phyloP scores from a whole-genome alignment of 92 coral and sea anemone genomes.

The Hydrozoanthus gracilis region DNA sequence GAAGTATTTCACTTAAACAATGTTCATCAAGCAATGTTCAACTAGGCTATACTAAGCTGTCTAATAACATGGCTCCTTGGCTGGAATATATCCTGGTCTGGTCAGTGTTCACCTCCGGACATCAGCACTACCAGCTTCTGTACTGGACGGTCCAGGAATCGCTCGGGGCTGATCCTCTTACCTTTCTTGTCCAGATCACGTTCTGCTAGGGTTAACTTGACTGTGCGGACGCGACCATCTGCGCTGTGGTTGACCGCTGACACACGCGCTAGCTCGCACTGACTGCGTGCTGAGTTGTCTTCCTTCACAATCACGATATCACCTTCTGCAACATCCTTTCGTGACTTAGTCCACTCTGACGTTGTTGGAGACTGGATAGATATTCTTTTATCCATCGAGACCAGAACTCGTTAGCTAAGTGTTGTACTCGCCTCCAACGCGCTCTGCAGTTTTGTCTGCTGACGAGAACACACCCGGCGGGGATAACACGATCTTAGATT shows the following conservation, averaged over 20 bases:
- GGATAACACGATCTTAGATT: no score
- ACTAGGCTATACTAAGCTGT: constrained; percentile 5
- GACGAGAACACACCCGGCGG: no score
- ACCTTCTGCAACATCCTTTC: constrained; percentile 29
- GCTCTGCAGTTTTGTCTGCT: constrained; percentile 10
- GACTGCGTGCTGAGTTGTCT: constrained; percentile 27
- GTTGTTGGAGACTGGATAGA: constrained; percentile 19
- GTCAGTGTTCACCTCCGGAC: constrained; percentile 21
- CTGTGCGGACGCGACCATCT: constrained; percentile 10
- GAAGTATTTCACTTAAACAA: constrained; percentile 4
- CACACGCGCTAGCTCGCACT: constrained; percentile 31
- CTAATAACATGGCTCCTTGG: constrained; percentile 21
- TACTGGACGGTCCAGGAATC: constrained; percentile 19
- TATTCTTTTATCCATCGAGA: constrained; percentile 25
- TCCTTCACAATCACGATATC: constrained; percentile 30
- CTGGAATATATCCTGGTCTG: constrained; percentile 20
- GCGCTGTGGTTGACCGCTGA: constrained; percentile 12
- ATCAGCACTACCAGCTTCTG: constrained; percentile 29
- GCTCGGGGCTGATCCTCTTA: constrained; percentile 6
- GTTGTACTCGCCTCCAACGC: constrained; percentile 32
- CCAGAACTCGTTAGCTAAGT: constrained; percentile 25
- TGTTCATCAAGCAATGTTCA: constrained; percentile 2
- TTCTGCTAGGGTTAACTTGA: neutral
- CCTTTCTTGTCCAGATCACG: constrained; percentile 4
- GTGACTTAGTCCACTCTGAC: constrained; percentile 3